Conservation (phyloP, 1,140 invertebrate species). For the Bombus haemorrhoidalis region DNA sequence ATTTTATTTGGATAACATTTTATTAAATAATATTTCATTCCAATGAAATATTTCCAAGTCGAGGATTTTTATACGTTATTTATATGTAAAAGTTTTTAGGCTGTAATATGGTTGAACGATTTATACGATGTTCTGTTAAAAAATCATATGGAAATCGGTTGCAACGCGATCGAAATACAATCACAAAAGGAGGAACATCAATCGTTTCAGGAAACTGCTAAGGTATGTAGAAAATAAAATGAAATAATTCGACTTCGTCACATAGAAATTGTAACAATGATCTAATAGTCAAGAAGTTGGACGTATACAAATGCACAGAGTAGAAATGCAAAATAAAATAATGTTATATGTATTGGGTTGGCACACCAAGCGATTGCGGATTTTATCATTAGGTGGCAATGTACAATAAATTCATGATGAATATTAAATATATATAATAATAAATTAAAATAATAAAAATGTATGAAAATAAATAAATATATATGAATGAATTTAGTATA, state of each 20-base stretch:
- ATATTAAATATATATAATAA: too few species aligned
- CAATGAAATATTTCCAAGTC: neutral
- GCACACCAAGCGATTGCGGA: too few species aligned
- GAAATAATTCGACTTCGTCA: neutral
- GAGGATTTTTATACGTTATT: neutral
- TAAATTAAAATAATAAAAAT: too few species aligned
- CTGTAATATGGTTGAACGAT: conserved; percentile 89
- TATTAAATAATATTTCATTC: neutral
- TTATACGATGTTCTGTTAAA: conserved; percentile 88
- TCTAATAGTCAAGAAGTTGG: too few species aligned
- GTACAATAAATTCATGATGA: too few species aligned
- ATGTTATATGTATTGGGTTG: too few species aligned
- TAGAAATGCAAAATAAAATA: too few species aligned
- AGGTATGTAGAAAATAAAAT: conserved; percentile 75
- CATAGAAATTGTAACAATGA: too few species aligned
- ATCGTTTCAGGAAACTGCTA: conserved; percentile 90
- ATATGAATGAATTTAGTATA: too few species aligned
- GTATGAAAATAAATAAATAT: too few species aligned
- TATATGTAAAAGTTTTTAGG: conserved; percentile 79
- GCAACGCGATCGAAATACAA: conserved; percentile 88
- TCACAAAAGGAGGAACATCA: conserved; percentile 89
- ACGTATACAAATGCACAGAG: too few species aligned
- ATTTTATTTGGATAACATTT: neutral
- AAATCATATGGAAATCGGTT: conserved; percentile 88
- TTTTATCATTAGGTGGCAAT: too few species aligned